phyloP scores from a whole-genome alignment of 2,113 vertebrate species.

The Haemorhous mexicanus region DNA sequence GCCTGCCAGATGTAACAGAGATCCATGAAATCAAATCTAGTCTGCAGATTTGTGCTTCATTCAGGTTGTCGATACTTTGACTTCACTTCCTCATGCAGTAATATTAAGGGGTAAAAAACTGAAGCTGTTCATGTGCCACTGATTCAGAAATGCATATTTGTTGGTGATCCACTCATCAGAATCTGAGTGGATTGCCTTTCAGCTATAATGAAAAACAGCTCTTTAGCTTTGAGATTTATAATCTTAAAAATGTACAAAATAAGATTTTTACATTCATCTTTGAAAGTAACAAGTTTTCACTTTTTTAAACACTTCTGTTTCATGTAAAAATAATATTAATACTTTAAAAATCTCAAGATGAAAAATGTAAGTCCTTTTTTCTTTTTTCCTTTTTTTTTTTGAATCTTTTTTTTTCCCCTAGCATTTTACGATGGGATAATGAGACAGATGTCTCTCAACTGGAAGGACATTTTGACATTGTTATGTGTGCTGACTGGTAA shows the following conservation, averaged over 20 bases:
- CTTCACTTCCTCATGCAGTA: background rate
- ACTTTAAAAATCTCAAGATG: slow-evolving; percentile 67
- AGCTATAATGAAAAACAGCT: slow-evolving; percentile 4
- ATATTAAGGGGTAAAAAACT: background rate
- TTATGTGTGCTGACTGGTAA: slow-evolving; percentile 99
- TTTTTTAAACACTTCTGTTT: slow-evolving; percentile 43
- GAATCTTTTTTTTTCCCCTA: slow-evolving; percentile 75
- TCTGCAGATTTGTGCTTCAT: slow-evolving; percentile 19
- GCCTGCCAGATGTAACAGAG: background rate
- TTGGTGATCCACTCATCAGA: background rate
- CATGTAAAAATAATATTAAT: slow-evolving; percentile 67
- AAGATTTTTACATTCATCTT: slow-evolving; percentile 27
- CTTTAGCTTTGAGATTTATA: slow-evolving; percentile 29
- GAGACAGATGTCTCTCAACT: slow-evolving; percentile 91
- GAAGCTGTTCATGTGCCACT: background rate
- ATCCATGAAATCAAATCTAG: slow-evolving; percentile 7
- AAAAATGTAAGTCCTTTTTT: slow-evolving; percentile 69
- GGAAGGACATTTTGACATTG: slow-evolving; percentile 96
- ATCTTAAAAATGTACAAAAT: slow-evolving; percentile 37
- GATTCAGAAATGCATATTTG: background rate
- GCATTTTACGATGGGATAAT: slow-evolving; percentile 97
- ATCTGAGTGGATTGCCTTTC: background rate
- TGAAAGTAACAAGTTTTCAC: slow-evolving; percentile 54
- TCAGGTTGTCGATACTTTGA: background rate
- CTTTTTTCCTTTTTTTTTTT: slow-evolving; percentile 58